Evolutionary conservation across 2,888 invertebrate genomes (phyloP), one percentile per base, ranked within the genome.

Genomic region (Temnothorax rugatulus): DNA sequence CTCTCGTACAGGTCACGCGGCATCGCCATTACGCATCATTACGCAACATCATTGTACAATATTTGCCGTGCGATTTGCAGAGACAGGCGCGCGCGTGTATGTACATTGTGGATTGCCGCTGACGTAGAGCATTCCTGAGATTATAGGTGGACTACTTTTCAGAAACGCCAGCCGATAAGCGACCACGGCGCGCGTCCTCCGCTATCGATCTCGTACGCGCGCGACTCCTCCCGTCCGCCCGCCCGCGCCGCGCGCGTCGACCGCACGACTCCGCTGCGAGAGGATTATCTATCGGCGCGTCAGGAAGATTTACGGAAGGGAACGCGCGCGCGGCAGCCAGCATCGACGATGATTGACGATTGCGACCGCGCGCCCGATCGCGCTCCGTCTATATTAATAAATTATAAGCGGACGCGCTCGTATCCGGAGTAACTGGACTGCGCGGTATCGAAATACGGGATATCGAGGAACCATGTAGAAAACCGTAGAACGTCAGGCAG

Each of bases 11-110:
- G 47, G 71, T 73, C 73, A 63, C 69, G 57, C 88, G 84, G 81
- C 90, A 77, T 77, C 89, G 57, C 79, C 61, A 77, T 54, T 66
- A 83, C 41, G 68, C 85, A 66, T 74, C 82, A 79, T 90, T 89
- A 89, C 90, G 85, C 90, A 89, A 89, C 88, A 75, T 76, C 85
- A 84, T 88, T 84, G 88, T 90, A 87, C 87, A 89, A 89, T 89
- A 86, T 89, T 90, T 88, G 83, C 61, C 66, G 83, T 86, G 83
- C 86, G 90, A 88, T 89, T 82, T 83, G 63, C 81, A 86, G 89
- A 86, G 9, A 8, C 84, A 75, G 64, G 52, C 76, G 50, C 38
- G 52, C 41, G 61, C 64, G 61, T 38, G 54, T 81, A 75, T 59
- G 59, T 63, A 68, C 54, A 47, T 25, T 15, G 66, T 54, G 74